phyloP scores from a whole-genome alignment of 2,888 invertebrate species.

The Kuschelorhynchus macadamiae region DNA sequence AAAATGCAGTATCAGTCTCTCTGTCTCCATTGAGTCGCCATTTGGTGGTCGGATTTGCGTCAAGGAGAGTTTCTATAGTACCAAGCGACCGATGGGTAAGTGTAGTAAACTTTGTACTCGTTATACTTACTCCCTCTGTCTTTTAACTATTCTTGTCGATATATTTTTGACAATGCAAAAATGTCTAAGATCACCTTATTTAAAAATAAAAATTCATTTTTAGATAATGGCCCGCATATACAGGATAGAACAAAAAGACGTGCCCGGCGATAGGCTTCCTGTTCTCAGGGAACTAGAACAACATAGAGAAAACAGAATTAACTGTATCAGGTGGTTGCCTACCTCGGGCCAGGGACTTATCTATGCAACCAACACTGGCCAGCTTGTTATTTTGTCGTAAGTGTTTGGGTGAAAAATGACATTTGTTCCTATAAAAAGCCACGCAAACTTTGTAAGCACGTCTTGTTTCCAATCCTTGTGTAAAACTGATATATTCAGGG shows the following conservation, averaged over 20 bases:
- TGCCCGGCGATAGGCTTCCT: slow-evolving; percentile 65
- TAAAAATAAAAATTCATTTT: no score
- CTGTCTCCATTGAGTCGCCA: slow-evolving; percentile 86
- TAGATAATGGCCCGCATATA: slow-evolving; percentile 68
- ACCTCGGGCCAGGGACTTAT: slow-evolving; percentile 87
- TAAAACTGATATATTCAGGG: no score
- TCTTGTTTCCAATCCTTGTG: no score
- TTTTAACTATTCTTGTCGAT: no score
- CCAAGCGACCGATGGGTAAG: slow-evolving; percentile 70
- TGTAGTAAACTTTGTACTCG: no score
- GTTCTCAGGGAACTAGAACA: slow-evolving; percentile 79
- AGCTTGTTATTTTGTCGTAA: slow-evolving; percentile 79
- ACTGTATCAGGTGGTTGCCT: slow-evolving; percentile 89
- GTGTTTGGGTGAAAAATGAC: neutral
- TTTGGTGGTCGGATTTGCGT: slow-evolving; percentile 85
- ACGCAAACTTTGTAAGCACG: no score
- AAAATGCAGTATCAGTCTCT: slow-evolving; percentile 87
- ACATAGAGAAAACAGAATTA: slow-evolving; percentile 75
- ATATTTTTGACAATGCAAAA: no score
- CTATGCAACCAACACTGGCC: slow-evolving; percentile 89
- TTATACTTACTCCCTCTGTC: no score
- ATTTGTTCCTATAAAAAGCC: neutral
- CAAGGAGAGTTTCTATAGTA: slow-evolving; percentile 74
- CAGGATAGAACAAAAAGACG: slow-evolving; percentile 65
- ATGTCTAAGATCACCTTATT: no score